phyloP scores from a whole-genome alignment of 2,888 invertebrate genomes.

The Quadroppia sp. region DNA sequence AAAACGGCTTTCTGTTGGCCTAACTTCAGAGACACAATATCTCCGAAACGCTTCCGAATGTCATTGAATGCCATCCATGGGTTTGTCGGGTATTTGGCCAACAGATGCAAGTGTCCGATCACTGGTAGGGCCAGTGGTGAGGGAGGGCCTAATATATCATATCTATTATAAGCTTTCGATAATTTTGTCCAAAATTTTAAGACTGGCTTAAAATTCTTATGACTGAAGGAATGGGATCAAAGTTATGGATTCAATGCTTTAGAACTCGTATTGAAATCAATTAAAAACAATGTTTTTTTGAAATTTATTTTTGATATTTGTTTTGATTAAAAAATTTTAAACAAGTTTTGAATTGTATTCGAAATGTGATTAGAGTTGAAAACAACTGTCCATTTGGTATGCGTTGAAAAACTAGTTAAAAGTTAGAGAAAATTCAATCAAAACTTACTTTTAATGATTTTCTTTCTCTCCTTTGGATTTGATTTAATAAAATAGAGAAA shows the following conservation, averaged over 20 bases:
- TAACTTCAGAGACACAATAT: slow-evolving; percentile 47
- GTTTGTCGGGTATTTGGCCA: slow-evolving; percentile 43
- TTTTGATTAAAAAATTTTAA: too few species aligned
- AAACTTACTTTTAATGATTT: not conserved
- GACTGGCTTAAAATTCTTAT: too few species aligned
- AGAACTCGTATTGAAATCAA: too few species aligned
- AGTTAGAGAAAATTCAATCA: not conserved
- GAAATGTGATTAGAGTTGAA: too few species aligned
- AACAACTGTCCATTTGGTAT: too few species aligned
- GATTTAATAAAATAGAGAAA: slow-evolving; percentile 3
- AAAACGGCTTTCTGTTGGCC: slow-evolving; percentile 46
- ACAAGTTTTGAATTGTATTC: too few species aligned
- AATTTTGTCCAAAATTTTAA: too few species aligned
- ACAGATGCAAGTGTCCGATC: slow-evolving; percentile 43
- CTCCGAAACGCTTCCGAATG: slow-evolving; percentile 46
- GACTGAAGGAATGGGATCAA: too few species aligned
- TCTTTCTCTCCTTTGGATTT: not conserved
- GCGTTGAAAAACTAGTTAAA: not conserved
- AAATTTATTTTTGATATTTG: too few species aligned
- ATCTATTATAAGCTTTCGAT: too few species aligned
- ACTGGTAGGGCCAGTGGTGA: slow-evolving; percentile 42
- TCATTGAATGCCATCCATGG: slow-evolving; percentile 48
- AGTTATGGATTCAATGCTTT: too few species aligned
- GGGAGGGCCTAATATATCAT: slow-evolving; percentile 41
- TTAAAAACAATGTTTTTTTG: too few species aligned